Percentiles rank a stretch among this genome's conserved stretches.
Conservation (phyloP, 2,888 invertebrate genomes). For the Aproaerema taeniolella region DNA sequence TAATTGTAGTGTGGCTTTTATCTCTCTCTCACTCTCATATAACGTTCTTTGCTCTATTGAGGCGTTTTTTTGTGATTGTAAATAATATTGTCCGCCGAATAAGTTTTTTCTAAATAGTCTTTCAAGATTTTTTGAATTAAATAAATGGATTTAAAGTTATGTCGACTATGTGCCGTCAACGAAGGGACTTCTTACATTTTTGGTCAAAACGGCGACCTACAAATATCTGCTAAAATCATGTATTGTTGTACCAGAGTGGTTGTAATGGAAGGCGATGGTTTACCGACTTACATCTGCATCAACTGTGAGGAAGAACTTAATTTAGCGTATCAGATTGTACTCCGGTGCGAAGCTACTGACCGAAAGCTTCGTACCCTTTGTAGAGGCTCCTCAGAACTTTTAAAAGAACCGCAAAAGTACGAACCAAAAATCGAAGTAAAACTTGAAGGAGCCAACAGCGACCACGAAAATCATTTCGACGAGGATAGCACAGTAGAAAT, state of each 20-base stretch:
- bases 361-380: conserved; percentile 31
- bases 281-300: conserved; percentile 42
- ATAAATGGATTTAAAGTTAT: too few species aligned
- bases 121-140: too few species aligned
- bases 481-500: conserved; percentile 16
- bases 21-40: too few species aligned
- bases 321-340: conserved; percentile 41
- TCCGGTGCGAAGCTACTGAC: conserved; percentile 50
- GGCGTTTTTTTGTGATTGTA: too few species aligned
- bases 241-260: conserved; percentile 44
- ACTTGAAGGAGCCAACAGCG: conserved; percentile 28
- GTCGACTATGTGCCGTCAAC: conserved; percentile 46
- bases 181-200: conserved; percentile 39
- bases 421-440: conserved; percentile 37
- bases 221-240: conserved; percentile 38
- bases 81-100: too few species aligned
- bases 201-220: conserved; percentile 23
- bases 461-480: conserved; percentile 23
- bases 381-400: conserved; percentile 12
- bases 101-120: too few species aligned
- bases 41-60: too few species aligned
- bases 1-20: too few species aligned
- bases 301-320: conserved; percentile 39
- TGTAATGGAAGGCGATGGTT: conserved; percentile 40
- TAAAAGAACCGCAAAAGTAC: background rate